Evolutionary conservation across 2,888 invertebrate genomes (phyloP), one percentile per base, ranked within the genome.

Genomic region (Noctua janthina): DNA sequence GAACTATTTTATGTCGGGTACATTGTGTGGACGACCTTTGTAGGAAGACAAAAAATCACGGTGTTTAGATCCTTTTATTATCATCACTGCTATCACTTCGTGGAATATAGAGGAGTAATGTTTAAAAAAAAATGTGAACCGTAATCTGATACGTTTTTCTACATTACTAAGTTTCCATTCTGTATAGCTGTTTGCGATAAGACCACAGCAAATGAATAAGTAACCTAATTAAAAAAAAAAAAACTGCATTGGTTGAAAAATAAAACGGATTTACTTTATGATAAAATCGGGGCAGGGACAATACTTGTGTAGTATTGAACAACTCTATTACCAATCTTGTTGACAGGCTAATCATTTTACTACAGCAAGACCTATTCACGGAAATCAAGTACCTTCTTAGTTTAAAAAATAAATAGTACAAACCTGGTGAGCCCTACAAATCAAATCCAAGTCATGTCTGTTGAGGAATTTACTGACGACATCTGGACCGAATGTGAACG

Each of bases 401-500:
- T 77, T 59, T 46, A 62, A n/a, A 39, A 43, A 74, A 74, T 20
- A 67, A 85, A 71, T 72, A 66, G 11, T 68, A 66, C 66, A 76
- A 91, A 98, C 98, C 98, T 99, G 99, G 97, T 99, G 99, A 80
- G 99, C 99, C 91, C 99, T 98, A 95, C 99, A 99, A 93, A 99
- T 99, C 93, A 99, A 97, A 96, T 99, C 99, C 94, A 99, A 97
- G 95, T 99, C 99, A 96, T 99, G 99, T 93, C 99, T 98, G 96
- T 99, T 99, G 91, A 99, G 97, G 96, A 99, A 99, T 96, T 99
- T 99, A 95, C 98, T 98, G 89, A 99, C 99, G 86, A 99, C 99
- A 95, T 99, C 99, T 1, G 99, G 99, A 68, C 99, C 99, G 94
- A 99, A 99, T 29, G 99, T 99, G 96, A 99, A 99, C 51, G 99